Evolutionary conservation across 64 coral and sea anemone species (phyloP).

Genomic region (Montipora cactus): DNA sequence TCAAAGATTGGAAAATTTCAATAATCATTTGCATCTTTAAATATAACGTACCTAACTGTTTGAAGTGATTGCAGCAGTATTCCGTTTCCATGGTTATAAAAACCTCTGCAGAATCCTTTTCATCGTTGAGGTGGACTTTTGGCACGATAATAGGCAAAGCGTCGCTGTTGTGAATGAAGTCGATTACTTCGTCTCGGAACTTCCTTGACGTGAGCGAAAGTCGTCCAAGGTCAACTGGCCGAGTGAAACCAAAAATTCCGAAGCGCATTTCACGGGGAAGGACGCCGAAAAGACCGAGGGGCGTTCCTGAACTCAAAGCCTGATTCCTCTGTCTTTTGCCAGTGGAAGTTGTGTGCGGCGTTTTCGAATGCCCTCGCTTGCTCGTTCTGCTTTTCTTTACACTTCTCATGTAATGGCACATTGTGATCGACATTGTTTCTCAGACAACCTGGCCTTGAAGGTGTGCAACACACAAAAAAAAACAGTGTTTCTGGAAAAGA

Average conservation of each 20-base stretch:
- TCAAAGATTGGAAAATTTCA: too few species aligned
- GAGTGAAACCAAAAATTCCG: conserved; percentile 73
- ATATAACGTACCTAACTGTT: conserved; percentile 76
- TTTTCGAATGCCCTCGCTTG: conserved; percentile 49
- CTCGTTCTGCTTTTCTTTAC: conserved; percentile 75
- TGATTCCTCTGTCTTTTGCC: conserved; percentile 5
- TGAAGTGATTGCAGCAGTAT: conserved; percentile 68
- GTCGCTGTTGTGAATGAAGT: conserved; percentile 79
- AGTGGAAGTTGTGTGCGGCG: conserved; percentile 3
- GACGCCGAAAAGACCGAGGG: conserved; percentile 72
- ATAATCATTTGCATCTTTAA: neutral
- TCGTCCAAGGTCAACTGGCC: conserved; percentile 80
- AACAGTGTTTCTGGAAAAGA: neutral
- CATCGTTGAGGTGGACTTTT: conserved; percentile 15
- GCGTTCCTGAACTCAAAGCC: neutral
- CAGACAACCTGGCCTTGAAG: neutral
- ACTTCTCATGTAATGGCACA: conserved; percentile 90
- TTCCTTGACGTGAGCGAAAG: conserved; percentile 81
- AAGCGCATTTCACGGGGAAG: conserved; percentile 88
- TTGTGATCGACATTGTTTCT: conserved; percentile 41
- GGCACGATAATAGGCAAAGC: conserved; percentile 76
- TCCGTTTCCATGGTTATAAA: conserved; percentile 47
- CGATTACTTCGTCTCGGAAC: conserved; percentile 77
- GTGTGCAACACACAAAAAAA: neutral
- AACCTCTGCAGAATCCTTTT: neutral